Percentiles rank a stretch among this genome's conserved stretches.
These are phyloP conservation scores for Hestina assimilis DNA, from an alignment of 1,140 invertebrate genomes.

Conservation along the genomic window DNA sequence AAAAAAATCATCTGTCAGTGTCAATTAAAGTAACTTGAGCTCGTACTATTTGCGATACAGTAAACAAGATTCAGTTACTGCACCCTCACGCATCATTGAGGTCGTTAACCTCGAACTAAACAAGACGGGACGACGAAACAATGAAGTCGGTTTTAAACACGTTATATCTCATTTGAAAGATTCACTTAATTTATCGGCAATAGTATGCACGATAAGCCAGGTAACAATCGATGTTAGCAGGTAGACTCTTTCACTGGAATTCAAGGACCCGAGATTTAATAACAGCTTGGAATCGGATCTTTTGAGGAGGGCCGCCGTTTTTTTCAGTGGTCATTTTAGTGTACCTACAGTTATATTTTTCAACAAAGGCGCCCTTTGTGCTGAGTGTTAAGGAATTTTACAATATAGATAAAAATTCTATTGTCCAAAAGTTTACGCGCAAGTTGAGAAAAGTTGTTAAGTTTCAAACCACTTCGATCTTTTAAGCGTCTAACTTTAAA, in stretches of 20 bases:
- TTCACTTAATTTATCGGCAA: slow-evolving; percentile 64
- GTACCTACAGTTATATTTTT: slow-evolving; percentile 58
- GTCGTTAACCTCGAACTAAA: slow-evolving; percentile 44
- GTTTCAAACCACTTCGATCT: no score
- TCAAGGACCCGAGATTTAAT: slow-evolving; percentile 52
- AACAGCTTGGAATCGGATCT: slow-evolving; percentile 36
- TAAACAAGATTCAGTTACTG: slow-evolving; percentile 41
- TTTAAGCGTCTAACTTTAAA: no score
- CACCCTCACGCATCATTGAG: slow-evolving; percentile 30
- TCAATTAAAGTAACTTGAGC: slow-evolving; percentile 36
- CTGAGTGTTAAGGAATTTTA: slow-evolving; percentile 50
- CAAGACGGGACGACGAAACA: slow-evolving; percentile 42
- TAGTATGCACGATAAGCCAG: slow-evolving; percentile 59
- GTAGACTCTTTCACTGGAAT: slow-evolving; percentile 63
- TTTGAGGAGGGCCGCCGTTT: slow-evolving; percentile 40
- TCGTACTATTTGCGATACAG: slow-evolving; percentile 34
- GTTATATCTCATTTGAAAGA: slow-evolving; percentile 52
- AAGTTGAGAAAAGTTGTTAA: slow-evolving; percentile 14
- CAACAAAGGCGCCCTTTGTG: slow-evolving; percentile 49
- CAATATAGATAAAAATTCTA: slow-evolving; percentile 51
- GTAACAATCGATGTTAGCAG: slow-evolving; percentile 42
- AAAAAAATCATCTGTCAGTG: slow-evolving; percentile 26
- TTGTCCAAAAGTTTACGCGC: slow-evolving; percentile 11
- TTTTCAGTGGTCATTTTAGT: slow-evolving; percentile 61
- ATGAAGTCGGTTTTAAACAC: slow-evolving; percentile 43